These are phyloP conservation scores for Vulpes vulpes DNA, from an alignment of 2,113 vertebrate genomes.

Conservation along the genomic window DNA sequence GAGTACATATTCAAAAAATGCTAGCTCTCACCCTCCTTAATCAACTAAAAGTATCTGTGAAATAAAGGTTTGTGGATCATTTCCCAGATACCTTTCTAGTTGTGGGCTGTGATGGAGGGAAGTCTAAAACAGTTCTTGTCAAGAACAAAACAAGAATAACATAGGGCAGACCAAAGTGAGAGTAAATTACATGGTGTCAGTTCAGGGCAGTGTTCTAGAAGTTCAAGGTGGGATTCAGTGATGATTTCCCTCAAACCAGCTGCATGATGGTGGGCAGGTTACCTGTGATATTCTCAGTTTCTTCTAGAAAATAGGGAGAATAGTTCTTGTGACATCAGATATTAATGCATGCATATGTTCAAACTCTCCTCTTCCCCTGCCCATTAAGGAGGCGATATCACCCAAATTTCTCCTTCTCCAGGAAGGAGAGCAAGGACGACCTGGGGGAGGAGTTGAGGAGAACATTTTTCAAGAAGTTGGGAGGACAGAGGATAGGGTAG, in stretches of 20 bases:
- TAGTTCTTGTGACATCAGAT: neutral
- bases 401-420: neutral
- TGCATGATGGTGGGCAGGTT: neutral
- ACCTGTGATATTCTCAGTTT: neutral
- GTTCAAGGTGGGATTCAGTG: constrained; percentile 20
- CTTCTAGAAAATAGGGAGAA: constrained; percentile 10
- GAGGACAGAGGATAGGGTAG: neutral
- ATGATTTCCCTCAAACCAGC: neutral
- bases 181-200: constrained; percentile 62
- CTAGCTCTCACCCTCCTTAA: neutral
- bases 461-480: neutral
- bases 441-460: neutral
- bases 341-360: neutral
- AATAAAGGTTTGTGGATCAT: neutral
- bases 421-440: neutral
- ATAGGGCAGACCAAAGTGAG: neutral
- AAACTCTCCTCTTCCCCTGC: neutral
- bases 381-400: neutral
- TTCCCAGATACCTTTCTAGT: neutral
- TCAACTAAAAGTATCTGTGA: neutral
- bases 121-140: neutral
- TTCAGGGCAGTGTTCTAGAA: constrained; percentile 26
- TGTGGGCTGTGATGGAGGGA: neutral
- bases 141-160: constrained; percentile 68
- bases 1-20: neutral